Evolutionary conservation across 2,797 vertebrate genomes (phyloP), one percentile per base, ranked within the genome.

Genomic region (Labroides dimidiatus): DNA sequence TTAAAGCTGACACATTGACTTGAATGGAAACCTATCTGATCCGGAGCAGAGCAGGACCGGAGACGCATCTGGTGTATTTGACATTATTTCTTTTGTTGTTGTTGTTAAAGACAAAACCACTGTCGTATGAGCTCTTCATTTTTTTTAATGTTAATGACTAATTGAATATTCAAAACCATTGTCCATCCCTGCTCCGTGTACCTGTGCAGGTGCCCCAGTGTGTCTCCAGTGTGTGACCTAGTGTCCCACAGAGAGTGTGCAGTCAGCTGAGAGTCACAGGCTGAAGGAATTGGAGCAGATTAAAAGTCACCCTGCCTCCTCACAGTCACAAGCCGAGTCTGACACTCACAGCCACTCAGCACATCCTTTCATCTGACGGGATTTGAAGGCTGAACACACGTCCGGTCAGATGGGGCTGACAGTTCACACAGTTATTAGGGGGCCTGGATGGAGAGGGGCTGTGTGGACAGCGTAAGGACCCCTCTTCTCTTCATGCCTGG

Each of bases 251-350:
- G 72, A 60, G 61, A 64, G 64, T 69, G 75, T 75, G 68, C 60
- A 84, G 82, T 93, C 89, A 92, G 85, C 89, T 87, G 90, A 91
- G 76, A 86, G 89, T 87, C 90, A 85, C 83, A 76, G 75, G 82
- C 82, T 75, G 69, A 72, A 78, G 71, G 87, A 89, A 87, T 19
- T 89, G 86, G 82, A 85, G 83, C 86, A 86, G 81, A 90, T 90
- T 91, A 88, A 82, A 84, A 87, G 82, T 89, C 81, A 56, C 70
- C 69, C 58, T 53, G 70, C 23, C 23, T 78, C 74, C 69, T 71
- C 23, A 1, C 57, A 41, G 72, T 76, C 81, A 81, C 81, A 83
- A 68, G 68, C 50, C 33, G 0, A 30, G 71, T 53, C 61, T 8
- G 33, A 59, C 72, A 36, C 78, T 87, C 84, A 19, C 47, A 17